phyloP scores from a whole-genome alignment of 2,888 invertebrate species.

The Taenaris catops region DNA sequence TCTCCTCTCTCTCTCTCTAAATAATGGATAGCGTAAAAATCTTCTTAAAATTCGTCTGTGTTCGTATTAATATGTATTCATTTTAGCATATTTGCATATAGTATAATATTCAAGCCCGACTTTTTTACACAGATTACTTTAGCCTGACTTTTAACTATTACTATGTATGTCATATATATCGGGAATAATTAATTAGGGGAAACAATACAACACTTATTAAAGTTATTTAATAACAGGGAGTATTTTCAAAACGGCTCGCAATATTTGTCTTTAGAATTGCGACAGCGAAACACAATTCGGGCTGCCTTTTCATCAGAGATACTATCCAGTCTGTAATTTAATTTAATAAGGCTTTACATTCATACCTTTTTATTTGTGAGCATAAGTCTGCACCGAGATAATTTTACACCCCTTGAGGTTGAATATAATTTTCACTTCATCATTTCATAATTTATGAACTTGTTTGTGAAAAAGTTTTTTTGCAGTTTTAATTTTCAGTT shows the following conservation, averaged over 20 bases:
- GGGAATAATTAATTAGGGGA: no score
- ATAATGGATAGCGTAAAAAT: no score
- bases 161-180: no score
- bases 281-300: conserved; percentile 9
- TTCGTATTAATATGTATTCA: no score
- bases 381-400: conserved; percentile 7
- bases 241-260: neutral
- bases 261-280: conserved; percentile 6
- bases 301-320: conserved; percentile 14
- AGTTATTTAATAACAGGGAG: neutral
- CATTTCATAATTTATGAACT: conserved; percentile 6
- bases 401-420: conserved; percentile 6
- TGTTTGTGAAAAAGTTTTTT: conserved; percentile 1
- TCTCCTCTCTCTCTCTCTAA: no score
- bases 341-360: conserved; percentile 16
- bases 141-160: no score
- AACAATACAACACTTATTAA: no score
- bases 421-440: conserved; percentile 1
- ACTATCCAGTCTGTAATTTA: conserved; percentile 15
- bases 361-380: conserved; percentile 11
- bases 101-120: no score
- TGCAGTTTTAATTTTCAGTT: no score
- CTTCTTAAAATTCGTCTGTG: no score
- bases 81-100: no score
- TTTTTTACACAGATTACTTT: no score